Percentiles rank a stretch among this genome's conserved stretches.
Evolutionary conservation across 2,113 vertebrate species (phyloP).

Genomic region (Fukomys damarensis): DNA sequence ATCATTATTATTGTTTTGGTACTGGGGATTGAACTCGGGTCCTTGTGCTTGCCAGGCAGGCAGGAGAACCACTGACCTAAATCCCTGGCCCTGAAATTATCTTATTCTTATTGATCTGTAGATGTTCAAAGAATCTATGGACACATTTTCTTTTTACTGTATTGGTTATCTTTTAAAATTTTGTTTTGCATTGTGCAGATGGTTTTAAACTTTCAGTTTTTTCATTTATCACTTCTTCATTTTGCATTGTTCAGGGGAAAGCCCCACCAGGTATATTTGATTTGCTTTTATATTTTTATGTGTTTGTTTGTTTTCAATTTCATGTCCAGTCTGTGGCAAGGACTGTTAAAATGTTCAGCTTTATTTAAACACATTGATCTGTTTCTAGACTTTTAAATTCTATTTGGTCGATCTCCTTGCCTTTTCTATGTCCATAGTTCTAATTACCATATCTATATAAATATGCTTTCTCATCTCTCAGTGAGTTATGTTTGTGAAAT

Average conservation of each 20-base stretch:
- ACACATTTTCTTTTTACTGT: neutral
- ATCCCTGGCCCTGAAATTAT: too few species aligned
- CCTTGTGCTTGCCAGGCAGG: too few species aligned
- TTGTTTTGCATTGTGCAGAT: neutral
- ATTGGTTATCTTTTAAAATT: neutral
- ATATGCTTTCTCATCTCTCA: neutral
- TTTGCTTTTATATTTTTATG: neutral
- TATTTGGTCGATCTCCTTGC: neutral
- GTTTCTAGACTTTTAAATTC: constrained; percentile 16
- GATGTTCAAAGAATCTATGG: neutral
- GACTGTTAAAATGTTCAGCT: neutral
- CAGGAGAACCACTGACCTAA: too few species aligned
- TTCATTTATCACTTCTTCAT: neutral
- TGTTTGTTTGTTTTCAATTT: neutral
- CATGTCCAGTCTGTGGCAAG: neutral
- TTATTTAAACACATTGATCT: neutral
- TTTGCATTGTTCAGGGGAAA: neutral
- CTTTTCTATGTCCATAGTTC: neutral
- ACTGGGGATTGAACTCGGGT: too few species aligned
- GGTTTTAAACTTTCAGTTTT: neutral
- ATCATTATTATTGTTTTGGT: too few species aligned
- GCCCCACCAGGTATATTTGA: neutral
- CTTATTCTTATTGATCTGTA: neutral
- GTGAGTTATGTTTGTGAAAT: neutral
- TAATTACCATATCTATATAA: neutral